Evolutionary conservation across 2,113 vertebrate genomes (phyloP), one percentile per base, ranked within the genome.

Genomic region (Sinosuthora webbiana): DNA sequence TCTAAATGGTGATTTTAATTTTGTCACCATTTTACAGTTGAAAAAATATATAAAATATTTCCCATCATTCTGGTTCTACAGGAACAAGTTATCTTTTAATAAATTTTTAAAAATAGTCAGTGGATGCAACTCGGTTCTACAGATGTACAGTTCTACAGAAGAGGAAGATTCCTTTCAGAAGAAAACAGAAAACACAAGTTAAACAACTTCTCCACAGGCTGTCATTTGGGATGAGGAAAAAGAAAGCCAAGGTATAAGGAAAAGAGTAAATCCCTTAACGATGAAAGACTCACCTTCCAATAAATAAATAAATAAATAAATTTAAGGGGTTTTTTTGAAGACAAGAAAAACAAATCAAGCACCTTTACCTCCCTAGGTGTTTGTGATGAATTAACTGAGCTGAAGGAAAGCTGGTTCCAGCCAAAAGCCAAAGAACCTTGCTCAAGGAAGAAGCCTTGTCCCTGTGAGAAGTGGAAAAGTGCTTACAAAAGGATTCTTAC

Each of bases 401-500:
- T 81, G 39, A 77, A 87, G 28, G 52, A 87, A 75, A 12, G 24
- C 35, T 76, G 25, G 3, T 70, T 76, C n/a, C 47, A 47, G 69
- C 47, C 25, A 24, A 78, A 87, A 95, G 55, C 22, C 39, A 62
- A 75, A 82, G 52, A 76, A 23, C 6, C 13, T 77, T 64, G 41
- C 0, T 0, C 8, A 14, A n/a, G 42, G 20, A 64, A 74, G 47
- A 68, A 89, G 17, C 15, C 8, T 74, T 71, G 41, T 74, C 16
- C 44, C 42, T 57, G 18, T 27, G 62, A 95, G 76, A 90, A 3
- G 5, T 19, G 35, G 52, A 87, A 96, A 96, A 96, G 30, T 88
- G 59, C 92, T 95, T 93, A 83, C 53, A 65, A 93, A 92, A 67
- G 16, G 22, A 60, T 81, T 93, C 42, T 95, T 83, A 30, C 25